Evolutionary conservation across 2,888 invertebrate genomes (phyloP), one percentile per base, ranked within the genome.

Genomic region (Holacanthella duospinosa): DNA sequence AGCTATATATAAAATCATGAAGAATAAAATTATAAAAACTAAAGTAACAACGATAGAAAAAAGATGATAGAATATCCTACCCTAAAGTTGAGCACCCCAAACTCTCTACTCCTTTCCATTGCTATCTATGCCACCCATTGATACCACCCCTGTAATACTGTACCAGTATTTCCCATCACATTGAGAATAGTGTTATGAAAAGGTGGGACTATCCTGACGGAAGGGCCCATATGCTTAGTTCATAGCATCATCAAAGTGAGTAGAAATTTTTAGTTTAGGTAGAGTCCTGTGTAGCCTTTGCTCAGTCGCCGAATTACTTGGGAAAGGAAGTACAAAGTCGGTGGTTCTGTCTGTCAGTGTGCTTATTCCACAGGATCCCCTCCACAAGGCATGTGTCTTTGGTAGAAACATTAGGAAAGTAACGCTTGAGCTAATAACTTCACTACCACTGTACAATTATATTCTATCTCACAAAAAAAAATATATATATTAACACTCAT

Each of bases 341-440:
- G 48, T 48, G 48, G 48, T 48, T 48, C 48, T 48, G 21, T n/a
- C 48, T 48, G 48, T 48, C 48, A 48, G 19, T 48, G 19, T 48
- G 19, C 48, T 48, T 48, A 48, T 48, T 48, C 48, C 19, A 48
- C 48, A 21, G 48, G 48, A 48, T 21, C n/a, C 48, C 6, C 36
- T 36, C 9, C 36, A 12, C 6, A 21, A n/a, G 21, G 48, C 16
- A 48, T 21, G 48, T 9, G 4, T n/a, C 19, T 48, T 9, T 48
- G 48, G 48, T 21, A 4, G 6, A 48, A n/a, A 16, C 16, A 4
- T 48, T 48, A 48, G 48, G 48, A 21, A 48, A 48, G 16, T 48
- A 9, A 21, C 16, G 48, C 16, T 21, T n/a, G n/a, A n/a, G n/a
- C n/a, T n/a, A n/a, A n/a, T n/a, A n/a, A n/a, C n/a, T n/a, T n/a